These are phyloP conservation scores for Podarcis cretensis DNA, from an alignment of 2,113 vertebrate species.

Conservation along the genomic window DNA sequence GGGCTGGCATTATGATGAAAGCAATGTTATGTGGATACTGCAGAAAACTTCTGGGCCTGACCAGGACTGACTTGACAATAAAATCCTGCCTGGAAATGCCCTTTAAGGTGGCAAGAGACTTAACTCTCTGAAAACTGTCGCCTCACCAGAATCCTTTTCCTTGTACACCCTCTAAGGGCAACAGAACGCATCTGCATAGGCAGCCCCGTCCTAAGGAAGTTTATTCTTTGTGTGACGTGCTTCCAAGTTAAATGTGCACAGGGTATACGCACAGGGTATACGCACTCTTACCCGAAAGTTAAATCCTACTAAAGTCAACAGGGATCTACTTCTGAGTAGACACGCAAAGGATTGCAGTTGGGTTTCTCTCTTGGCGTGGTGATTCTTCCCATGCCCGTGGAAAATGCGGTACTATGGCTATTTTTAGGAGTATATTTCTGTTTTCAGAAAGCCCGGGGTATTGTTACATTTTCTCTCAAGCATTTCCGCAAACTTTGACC, in stretches of 20 bases:
- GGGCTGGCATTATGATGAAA: no score
- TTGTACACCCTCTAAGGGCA: background rate
- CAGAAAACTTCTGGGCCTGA: no score
- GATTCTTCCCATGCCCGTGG: background rate
- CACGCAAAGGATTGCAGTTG: background rate
- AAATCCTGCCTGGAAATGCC: no score
- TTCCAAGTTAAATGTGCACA: background rate
- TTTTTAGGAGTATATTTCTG: background rate
- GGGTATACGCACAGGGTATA: background rate
- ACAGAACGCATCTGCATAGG: background rate
- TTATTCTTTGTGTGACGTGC: background rate
- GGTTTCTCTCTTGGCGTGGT: background rate
- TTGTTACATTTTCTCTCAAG: background rate
- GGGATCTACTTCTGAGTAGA: background rate
- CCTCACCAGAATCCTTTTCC: background rate
- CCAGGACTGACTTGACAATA: no score
- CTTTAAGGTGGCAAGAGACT: no score
- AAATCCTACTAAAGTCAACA: background rate
- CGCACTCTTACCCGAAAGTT: background rate
- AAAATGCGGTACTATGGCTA: background rate
- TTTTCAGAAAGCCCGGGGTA: background rate
- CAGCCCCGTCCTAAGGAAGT: background rate
- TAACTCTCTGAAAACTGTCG: background rate
- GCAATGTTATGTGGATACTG: no score
- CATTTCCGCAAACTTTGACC: background rate